A percentile compares a stretch with the other conserved stretches of the same genome.
These are phyloP conservation scores for Myotis findleyi DNA, from an alignment of 2,797 vertebrate species.

Conservation along the genomic window DNA sequence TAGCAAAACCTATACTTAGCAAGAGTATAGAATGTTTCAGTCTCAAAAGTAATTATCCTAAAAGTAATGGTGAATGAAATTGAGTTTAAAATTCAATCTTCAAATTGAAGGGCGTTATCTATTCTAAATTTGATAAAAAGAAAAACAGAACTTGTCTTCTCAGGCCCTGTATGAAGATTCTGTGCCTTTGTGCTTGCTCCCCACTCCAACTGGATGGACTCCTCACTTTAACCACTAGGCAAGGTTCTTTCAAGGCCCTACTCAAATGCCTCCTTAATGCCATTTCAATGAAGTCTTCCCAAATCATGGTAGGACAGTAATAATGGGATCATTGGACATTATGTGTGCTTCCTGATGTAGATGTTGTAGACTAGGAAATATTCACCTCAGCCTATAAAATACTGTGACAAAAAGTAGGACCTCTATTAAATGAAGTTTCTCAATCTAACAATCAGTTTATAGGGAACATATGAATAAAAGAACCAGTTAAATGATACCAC, in stretches of 20 bases:
- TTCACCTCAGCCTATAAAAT: not conserved
- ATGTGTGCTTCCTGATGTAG: not conserved
- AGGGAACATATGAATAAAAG: not conserved
- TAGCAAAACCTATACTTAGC: slow-evolving; percentile 54
- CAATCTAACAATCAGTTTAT: not conserved
- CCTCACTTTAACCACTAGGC: not conserved
- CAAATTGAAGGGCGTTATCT: slow-evolving; percentile 47
- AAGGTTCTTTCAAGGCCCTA: not conserved
- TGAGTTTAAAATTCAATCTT: slow-evolving; percentile 67
- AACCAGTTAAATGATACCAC: not conserved
- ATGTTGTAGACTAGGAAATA: not conserved
- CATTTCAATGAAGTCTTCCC: not conserved
- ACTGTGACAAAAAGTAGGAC: not conserved
- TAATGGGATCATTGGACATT: not conserved
- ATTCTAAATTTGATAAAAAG: slow-evolving; percentile 47
- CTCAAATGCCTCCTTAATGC: not conserved
- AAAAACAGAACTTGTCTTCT: slow-evolving; percentile 53
- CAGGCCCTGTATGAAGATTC: not conserved
- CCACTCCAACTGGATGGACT: not conserved
- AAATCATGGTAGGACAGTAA: not conserved
- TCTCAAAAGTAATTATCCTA: slow-evolving; percentile 70
- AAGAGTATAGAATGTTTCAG: slow-evolving; percentile 9
- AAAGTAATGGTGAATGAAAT: slow-evolving; percentile 73
- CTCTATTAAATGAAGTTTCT: not conserved
- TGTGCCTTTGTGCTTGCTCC: not conserved